A percentile compares a stretch with the other conserved stretches of the same genome.
These are phyloP conservation scores for Meta bourneti DNA, from an alignment of 2,888 invertebrate species.

Conservation along the genomic window DNA sequence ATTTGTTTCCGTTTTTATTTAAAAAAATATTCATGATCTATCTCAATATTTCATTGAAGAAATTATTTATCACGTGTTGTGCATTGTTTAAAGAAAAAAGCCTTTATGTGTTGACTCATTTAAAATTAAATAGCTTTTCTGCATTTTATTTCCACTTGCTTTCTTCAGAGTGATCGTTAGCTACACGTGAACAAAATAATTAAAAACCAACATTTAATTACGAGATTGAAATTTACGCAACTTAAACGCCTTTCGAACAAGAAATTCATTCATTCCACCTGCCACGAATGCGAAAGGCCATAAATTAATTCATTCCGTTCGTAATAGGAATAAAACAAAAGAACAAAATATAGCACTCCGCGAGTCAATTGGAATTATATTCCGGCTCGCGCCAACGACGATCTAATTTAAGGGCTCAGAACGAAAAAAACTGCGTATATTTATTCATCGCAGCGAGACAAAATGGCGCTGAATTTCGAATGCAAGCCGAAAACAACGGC, in stretches of 20 bases:
- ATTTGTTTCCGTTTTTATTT: too few relatives aligned
- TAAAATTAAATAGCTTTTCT: too few relatives aligned
- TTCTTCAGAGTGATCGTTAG: too few relatives aligned
- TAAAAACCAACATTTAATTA: not conserved
- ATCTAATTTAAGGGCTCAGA: conserved; percentile 45
- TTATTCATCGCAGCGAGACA: conserved; percentile 51
- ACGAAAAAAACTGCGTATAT: conserved; percentile 24
- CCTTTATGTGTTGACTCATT: too few relatives aligned
- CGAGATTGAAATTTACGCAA: not conserved
- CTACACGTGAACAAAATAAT: not conserved
- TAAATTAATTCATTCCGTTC: conserved; percentile 17
- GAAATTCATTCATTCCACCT: not conserved
- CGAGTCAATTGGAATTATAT: conserved; percentile 55
- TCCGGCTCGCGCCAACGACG: not conserved
- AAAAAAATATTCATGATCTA: too few relatives aligned
- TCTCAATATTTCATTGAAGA: too few relatives aligned
- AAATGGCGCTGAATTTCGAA: conserved; percentile 57
- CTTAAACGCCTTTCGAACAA: conserved; percentile 1
- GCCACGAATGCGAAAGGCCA: not conserved
- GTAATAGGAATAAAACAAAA: conserved; percentile 1
- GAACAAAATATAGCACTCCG: not conserved
- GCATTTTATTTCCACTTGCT: too few relatives aligned
- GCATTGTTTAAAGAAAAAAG: too few relatives aligned
- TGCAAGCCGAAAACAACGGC: conserved; percentile 27
- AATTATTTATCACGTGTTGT: too few relatives aligned